phyloP scores from a whole-genome alignment of 2,888 invertebrate genomes.

The Himalopsyche tibetana region DNA sequence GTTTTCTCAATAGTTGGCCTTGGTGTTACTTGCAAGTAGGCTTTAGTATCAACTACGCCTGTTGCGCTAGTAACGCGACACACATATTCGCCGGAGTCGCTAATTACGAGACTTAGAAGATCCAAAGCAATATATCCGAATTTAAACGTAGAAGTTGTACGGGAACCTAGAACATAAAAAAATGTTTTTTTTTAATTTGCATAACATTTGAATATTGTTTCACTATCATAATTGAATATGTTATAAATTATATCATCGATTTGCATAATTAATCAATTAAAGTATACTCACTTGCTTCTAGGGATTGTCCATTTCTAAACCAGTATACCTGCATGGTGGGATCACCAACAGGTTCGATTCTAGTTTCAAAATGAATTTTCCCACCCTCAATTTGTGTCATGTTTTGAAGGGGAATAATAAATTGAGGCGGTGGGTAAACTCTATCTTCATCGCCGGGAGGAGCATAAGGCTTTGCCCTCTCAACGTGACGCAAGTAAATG shows the following conservation, averaged over 20 bases:
- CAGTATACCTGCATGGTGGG: constrained; percentile 97
- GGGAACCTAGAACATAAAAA: constrained; percentile 83
- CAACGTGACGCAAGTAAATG: constrained; percentile 94
- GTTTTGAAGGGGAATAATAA: constrained; percentile 91
- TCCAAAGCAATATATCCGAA: constrained; percentile 98
- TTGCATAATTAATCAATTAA: background rate
- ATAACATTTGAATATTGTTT: constrained; percentile 44
- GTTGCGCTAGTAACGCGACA: constrained; percentile 92
- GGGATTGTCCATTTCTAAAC: constrained; percentile 93
- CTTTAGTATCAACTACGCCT: constrained; percentile 91
- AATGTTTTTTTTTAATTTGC: background rate
- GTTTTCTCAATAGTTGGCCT: constrained; percentile 90
- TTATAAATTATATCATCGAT: background rate
- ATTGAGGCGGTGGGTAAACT: constrained; percentile 93
- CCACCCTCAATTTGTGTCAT: constrained; percentile 92
- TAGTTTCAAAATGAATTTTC: constrained; percentile 97
- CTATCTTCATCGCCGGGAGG: constrained; percentile 90
- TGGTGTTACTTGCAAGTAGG: constrained; percentile 87
- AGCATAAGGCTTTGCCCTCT: constrained; percentile 89
- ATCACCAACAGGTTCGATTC: constrained; percentile 97
- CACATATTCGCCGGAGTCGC: constrained; percentile 93
- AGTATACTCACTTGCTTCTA: constrained; percentile 89
- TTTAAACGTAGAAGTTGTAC: constrained; percentile 95
- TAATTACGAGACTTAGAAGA: constrained; percentile 88
- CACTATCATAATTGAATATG: too few relatives aligned